Evolutionary conservation across 2,113 vertebrate species (phyloP).

Genomic region (Nasalis larvatus): DNA sequence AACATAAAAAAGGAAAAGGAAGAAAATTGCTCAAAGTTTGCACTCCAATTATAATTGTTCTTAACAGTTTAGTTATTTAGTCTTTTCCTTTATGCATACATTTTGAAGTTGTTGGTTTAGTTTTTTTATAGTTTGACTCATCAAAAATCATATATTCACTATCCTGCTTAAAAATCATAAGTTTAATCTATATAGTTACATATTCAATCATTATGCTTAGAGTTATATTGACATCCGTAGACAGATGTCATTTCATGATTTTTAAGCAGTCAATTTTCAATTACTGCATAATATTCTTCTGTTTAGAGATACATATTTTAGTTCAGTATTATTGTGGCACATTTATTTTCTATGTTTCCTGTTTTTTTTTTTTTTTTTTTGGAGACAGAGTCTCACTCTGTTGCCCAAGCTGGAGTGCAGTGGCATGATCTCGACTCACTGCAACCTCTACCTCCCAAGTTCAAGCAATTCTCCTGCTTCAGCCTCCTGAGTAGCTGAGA

Average conservation of each 20-base stretch:
- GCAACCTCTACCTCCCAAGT: no score
- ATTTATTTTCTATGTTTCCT: background rate
- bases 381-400: no score
- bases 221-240: background rate
- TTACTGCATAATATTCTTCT: background rate
- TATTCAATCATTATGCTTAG: background rate
- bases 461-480: no score
- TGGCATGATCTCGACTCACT: no score
- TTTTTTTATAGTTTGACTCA: background rate
- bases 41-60: background rate
- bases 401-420: no score
- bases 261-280: background rate
- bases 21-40: background rate
- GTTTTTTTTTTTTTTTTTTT: no score
- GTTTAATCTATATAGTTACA: background rate
- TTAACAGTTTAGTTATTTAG: background rate
- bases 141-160: background rate
- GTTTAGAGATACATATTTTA: background rate
- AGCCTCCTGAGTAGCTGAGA: no score
- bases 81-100: background rate
- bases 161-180: background rate
- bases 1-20: conserved; percentile 11
- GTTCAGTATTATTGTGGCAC: background rate
- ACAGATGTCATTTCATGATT: background rate
- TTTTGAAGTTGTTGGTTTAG: background rate